These are phyloP conservation scores for Sciaenops ocellatus DNA, from an alignment of 2,797 vertebrate genomes.

Conservation along the genomic window DNA sequence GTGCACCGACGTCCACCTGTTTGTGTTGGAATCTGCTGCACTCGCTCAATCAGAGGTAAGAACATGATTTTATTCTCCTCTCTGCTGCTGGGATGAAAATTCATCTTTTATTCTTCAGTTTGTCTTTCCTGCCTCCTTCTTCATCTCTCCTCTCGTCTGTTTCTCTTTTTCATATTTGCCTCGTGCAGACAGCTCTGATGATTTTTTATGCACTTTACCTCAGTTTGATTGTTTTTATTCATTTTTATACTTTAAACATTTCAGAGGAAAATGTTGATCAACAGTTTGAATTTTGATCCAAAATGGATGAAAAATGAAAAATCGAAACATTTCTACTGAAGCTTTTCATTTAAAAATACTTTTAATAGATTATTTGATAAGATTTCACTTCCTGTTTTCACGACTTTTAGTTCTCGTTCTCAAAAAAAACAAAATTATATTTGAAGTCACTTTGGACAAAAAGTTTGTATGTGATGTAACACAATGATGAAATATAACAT, in stretches of 20 bases:
- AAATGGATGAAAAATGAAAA: no score
- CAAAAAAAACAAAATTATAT: no score
- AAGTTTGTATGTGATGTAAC: no score
- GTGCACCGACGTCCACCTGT: slow-evolving; percentile 73
- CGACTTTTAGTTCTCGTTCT: no score
- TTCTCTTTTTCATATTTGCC: not conserved
- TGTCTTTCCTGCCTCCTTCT: not conserved
- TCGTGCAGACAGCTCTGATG: no score
- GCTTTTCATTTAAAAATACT: not conserved
- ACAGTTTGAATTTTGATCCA: not conserved
- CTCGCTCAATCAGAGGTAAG: slow-evolving; percentile 79
- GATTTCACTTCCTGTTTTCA: not conserved
- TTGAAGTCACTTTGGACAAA: no score
- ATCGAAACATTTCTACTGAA: no score
- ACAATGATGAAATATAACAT: no score
- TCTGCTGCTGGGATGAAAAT: no score
- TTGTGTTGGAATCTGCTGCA: slow-evolving; percentile 79
- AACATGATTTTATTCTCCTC: not conserved
- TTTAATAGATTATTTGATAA: not conserved
- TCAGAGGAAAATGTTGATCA: no score
- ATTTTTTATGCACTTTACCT: not conserved
- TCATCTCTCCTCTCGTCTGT: not conserved
- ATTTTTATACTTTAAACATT: not conserved
- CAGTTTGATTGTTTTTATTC: not conserved
- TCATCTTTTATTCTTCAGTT: no score